These are phyloP conservation scores for Drosophila persimilis DNA, from an alignment of 1,140 invertebrate species.

Conservation along the genomic window DNA sequence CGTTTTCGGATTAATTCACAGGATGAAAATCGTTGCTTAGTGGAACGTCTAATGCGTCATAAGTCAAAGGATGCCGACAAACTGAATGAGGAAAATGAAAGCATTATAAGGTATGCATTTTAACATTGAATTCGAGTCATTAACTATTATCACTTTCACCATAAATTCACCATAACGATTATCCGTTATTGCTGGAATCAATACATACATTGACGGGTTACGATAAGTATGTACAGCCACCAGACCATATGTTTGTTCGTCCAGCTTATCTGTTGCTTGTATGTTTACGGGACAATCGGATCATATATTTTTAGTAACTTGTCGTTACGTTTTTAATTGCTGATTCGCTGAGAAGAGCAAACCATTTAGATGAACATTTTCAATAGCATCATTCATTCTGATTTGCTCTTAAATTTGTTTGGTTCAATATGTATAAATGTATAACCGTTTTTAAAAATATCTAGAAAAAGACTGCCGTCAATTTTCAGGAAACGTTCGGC, in stretches of 20 bases:
- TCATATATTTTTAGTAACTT: too few relatives aligned
- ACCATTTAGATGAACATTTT: constrained; percentile 49
- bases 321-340: too few relatives aligned
- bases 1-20: constrained; percentile 84
- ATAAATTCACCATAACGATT: too few relatives aligned
- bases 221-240: constrained; percentile 30
- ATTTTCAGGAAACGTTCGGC: constrained; percentile 91
- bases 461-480: constrained; percentile 83
- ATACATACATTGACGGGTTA: background rate
- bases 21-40: constrained; percentile 94
- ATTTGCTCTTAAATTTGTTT: constrained; percentile 58
- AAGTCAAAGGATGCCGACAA: constrained; percentile 97
- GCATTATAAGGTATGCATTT: constrained; percentile 89
- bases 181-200: too few relatives aligned
- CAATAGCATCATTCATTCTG: constrained; percentile 60
- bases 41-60: constrained; percentile 94
- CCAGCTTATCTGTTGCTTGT: constrained; percentile 46
- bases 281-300: too few relatives aligned
- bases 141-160: background rate
- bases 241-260: constrained; percentile 33
- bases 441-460: constrained; percentile 82
- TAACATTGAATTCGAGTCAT: background rate
- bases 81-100: constrained; percentile 97
- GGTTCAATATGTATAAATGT: constrained; percentile 73
- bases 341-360: constrained; percentile 35